A percentile compares a stretch with the other conserved stretches of the same genome.
Evolutionary conservation across 2,888 invertebrate species (phyloP).

Genomic region (Synanthedon andrenaeformis): DNA sequence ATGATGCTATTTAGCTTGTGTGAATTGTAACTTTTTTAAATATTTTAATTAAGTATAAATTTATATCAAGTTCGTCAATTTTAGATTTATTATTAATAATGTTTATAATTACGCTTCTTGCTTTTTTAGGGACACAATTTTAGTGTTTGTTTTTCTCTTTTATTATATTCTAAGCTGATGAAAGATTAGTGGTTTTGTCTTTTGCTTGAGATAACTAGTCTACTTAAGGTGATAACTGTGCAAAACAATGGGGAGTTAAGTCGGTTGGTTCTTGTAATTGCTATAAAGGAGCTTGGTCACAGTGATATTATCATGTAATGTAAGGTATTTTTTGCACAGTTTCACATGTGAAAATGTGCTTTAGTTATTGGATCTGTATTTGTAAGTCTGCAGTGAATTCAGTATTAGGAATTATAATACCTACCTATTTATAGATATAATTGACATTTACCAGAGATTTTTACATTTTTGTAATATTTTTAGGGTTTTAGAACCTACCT

Average conservation of each 20-base stretch:
- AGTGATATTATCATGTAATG: conserved; percentile 53
- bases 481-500: conserved; percentile 20
- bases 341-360: conserved; percentile 47
- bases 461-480: conserved; percentile 58
- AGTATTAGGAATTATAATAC: conserved; percentile 57
- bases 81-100: conserved; percentile 53
- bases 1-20: conserved; percentile 20
- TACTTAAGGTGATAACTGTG: conserved; percentile 53
- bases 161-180: conserved; percentile 6
- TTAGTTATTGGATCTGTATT: conserved; percentile 35
- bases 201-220: conserved; percentile 20
- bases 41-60: conserved; percentile 56
- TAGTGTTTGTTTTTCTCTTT: conserved; percentile 9
- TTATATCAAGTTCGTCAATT: conserved; percentile 70
- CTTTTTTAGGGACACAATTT: conserved; percentile 13
- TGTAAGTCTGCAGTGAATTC: conserved; percentile 49
- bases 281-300: conserved; percentile 45
- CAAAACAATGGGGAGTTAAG: conserved; percentile 38
- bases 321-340: conserved; percentile 53
- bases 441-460: conserved; percentile 47
- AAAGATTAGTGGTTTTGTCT: conserved; percentile 12
- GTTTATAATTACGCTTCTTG: conserved; percentile 41
- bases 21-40: conserved; percentile 39
- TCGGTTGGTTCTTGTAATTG: conserved; percentile 21
- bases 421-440: conserved; percentile 29